These are phyloP conservation scores for Peromyscus maniculatus DNA, from an alignment of 2,113 vertebrate genomes.

Conservation along the genomic window DNA sequence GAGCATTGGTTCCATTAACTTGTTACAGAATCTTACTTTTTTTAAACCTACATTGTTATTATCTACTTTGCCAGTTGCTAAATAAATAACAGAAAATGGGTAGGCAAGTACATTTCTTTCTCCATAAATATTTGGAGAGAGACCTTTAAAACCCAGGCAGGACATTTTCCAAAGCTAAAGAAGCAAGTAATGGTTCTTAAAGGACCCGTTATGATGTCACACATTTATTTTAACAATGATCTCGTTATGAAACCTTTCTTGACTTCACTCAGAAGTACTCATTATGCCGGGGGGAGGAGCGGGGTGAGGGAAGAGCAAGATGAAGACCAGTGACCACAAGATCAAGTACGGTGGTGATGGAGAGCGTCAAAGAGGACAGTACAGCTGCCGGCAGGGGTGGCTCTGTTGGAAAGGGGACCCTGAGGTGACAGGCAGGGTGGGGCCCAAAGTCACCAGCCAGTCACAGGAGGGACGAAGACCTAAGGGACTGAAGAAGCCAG, in stretches of 20 bases:
- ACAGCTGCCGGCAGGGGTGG: accelerated
- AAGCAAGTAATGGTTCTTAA: background rate
- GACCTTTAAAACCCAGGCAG: background rate
- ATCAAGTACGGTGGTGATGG: accelerated
- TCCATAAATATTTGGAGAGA: background rate
- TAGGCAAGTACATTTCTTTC: background rate
- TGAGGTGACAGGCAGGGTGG: background rate
- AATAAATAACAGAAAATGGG: constrained; percentile 7
- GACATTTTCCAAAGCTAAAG: constrained; percentile 3
- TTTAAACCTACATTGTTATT: background rate
- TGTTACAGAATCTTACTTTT: constrained; percentile 11
- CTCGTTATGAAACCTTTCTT: constrained; percentile 24
- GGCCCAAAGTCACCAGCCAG: background rate
- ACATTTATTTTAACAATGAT: background rate
- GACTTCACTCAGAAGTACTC: background rate
- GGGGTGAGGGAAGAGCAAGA: background rate
- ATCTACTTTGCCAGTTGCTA: background rate
- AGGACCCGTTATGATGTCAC: background rate
- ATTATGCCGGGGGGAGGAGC: accelerated
- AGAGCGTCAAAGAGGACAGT: accelerated
- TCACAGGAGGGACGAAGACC: background rate
- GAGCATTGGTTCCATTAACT: background rate
- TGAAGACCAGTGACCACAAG: no score
- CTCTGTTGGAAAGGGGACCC: background rate
- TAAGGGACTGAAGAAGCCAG: background rate